Conservation (phyloP, 2,797 vertebrate species). For the Pseudomugil tenellus region DNA sequence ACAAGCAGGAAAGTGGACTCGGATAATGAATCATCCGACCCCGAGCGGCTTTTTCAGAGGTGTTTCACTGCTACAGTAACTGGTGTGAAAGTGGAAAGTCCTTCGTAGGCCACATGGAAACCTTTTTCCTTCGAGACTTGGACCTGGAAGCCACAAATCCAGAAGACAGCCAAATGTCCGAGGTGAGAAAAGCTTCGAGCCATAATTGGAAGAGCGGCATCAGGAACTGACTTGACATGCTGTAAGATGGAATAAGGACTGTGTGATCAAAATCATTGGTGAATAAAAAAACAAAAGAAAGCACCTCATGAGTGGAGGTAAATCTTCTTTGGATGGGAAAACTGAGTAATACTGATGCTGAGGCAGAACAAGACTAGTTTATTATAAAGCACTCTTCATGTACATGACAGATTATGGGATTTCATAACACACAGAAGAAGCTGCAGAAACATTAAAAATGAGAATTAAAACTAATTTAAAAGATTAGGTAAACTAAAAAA, state of each 20-base stretch:
- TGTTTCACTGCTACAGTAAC: constrained; percentile 82
- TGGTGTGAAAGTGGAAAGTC: constrained; percentile 72
- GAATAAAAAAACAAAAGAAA: neutral
- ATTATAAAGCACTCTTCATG: no score
- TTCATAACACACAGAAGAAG: no score
- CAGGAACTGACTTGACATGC: neutral
- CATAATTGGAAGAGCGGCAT: neutral
- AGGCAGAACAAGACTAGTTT: neutral
- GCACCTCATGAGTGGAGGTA: neutral
- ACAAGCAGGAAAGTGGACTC: constrained; percentile 80
- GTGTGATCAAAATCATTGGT: neutral
- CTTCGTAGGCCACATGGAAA: constrained; percentile 37
- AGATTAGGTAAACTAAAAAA: no score
- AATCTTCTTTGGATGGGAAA: neutral
- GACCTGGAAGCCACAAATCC: neutral
- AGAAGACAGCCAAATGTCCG: neutral
- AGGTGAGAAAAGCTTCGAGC: neutral
- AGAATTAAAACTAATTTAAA: no score
- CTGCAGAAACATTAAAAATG: no score
- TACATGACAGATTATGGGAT: no score
- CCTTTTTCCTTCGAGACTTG: neutral
- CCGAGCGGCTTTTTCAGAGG: constrained; percentile 78
- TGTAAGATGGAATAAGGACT: neutral
- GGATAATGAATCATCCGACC: constrained; percentile 76
- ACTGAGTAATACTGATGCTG: neutral